These are phyloP conservation scores for Heteronetta atricapilla DNA, from an alignment of 2,113 vertebrate species.

Conservation along the genomic window DNA sequence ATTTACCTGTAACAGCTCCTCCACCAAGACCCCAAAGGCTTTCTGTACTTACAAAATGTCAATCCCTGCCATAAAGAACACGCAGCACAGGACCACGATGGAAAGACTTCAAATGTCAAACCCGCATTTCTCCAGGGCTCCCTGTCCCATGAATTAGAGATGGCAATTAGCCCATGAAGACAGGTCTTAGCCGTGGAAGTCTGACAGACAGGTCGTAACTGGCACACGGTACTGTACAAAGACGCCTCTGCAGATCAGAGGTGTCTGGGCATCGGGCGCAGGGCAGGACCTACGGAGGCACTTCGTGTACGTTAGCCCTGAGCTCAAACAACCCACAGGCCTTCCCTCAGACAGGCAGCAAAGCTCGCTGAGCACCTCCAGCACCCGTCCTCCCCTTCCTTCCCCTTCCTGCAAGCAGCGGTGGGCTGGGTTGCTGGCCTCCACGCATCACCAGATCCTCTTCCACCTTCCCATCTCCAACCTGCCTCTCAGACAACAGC, in stretches of 20 bases:
- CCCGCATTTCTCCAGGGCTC: neutral
- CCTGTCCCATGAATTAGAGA: neutral
- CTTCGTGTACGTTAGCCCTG: neutral
- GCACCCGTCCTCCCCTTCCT: neutral
- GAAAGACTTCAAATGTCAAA: neutral
- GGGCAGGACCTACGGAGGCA: neutral
- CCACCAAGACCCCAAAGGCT: neutral
- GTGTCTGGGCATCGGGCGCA: neutral
- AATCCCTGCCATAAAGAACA: neutral
- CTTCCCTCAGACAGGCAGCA: neutral
- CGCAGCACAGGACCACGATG: neutral
- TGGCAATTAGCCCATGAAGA: neutral
- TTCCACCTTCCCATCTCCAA: neutral
- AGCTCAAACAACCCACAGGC: neutral
- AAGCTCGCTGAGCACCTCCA: neutral
- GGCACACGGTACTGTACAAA: neutral
- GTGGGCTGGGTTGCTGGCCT: neutral
- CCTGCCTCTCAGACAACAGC: neutral
- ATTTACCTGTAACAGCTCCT: neutral
- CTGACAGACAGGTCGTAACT: neutral
- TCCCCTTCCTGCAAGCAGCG: neutral
- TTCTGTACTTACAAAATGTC: neutral
- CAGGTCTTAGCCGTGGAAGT: neutral
- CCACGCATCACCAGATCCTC: neutral
- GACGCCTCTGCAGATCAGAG: neutral